These are phyloP conservation scores for Coturnix japonica DNA, from an alignment of 2,113 vertebrate genomes.

Conservation along the genomic window DNA sequence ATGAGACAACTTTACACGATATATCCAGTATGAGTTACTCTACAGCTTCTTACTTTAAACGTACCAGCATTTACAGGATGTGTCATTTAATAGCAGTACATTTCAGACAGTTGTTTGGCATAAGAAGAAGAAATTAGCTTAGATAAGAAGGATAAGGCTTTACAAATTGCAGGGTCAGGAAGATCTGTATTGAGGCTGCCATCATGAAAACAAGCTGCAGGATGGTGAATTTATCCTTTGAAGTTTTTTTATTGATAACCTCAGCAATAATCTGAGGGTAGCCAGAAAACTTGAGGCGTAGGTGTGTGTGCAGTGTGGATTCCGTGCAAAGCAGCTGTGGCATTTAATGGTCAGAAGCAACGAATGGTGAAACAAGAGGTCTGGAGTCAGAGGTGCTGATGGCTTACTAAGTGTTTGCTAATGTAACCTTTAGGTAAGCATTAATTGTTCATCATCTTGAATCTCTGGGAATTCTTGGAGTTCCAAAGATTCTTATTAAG, in stretches of 20 bases:
- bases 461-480: neutral
- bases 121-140: neutral
- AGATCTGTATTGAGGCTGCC: neutral
- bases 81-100: neutral
- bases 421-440: conserved; percentile 28
- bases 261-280: neutral
- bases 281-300: neutral
- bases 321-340: conserved; percentile 22
- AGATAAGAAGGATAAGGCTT: neutral
- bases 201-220: neutral
- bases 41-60: neutral
- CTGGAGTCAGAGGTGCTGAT: conserved; percentile 30
- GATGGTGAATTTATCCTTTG: neutral
- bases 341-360: conserved; percentile 48
- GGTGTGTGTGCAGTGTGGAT: neutral
- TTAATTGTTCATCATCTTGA: conserved; percentile 20
- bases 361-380: conserved; percentile 26
- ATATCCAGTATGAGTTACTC: neutral
- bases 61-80: neutral
- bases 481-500: neutral
- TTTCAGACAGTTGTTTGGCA: neutral
- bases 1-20: neutral
- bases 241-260: neutral
- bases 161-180: neutral
- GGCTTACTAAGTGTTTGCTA: neutral